phyloP scores from a whole-genome alignment of 1,140 invertebrate species.

The Caenorhabditis brenneri region DNA sequence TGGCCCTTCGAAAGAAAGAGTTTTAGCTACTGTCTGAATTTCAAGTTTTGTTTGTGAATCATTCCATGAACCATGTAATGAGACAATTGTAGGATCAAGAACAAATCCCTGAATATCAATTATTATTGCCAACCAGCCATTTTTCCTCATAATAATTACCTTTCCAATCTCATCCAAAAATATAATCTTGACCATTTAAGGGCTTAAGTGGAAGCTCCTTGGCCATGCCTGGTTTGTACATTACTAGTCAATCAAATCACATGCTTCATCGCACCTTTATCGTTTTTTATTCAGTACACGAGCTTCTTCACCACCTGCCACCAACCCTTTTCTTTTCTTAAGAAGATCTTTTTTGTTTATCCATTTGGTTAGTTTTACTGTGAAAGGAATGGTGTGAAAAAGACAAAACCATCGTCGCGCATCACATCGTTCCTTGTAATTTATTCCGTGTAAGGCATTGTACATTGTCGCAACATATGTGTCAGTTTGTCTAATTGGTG shows the following conservation, averaged over 20 bases:
- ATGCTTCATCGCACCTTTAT: constrained; percentile 13
- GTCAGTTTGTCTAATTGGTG: constrained; percentile 43
- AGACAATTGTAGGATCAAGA: no score
- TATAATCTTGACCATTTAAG: not conserved
- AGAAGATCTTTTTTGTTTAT: not conserved
- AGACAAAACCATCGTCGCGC: constrained; percentile 14
- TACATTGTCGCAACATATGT: constrained; percentile 41
- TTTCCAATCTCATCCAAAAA: not conserved
- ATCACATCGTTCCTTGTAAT: constrained; percentile 35
- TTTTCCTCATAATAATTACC: not conserved
- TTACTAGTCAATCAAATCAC: constrained; percentile 40
- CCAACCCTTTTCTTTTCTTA: not conserved
- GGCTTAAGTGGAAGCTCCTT: constrained; percentile 27
- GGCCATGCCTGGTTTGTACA: constrained; percentile 10
- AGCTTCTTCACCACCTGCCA: constrained; percentile 26
- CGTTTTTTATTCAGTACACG: not conserved
- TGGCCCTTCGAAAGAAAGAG: no score
- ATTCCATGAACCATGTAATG: no score
- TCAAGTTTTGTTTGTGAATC: no score
- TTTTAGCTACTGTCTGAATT: no score
- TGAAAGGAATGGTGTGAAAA: not conserved
- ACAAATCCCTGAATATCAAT: no score
- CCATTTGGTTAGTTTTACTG: no score
- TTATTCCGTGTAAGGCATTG: constrained; percentile 2
- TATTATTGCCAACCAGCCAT: no score